A percentile compares a stretch with the other conserved stretches of the same genome.
Evolutionary conservation across 2,113 vertebrate genomes (phyloP).

Genomic region (Pholis gunnellus): DNA sequence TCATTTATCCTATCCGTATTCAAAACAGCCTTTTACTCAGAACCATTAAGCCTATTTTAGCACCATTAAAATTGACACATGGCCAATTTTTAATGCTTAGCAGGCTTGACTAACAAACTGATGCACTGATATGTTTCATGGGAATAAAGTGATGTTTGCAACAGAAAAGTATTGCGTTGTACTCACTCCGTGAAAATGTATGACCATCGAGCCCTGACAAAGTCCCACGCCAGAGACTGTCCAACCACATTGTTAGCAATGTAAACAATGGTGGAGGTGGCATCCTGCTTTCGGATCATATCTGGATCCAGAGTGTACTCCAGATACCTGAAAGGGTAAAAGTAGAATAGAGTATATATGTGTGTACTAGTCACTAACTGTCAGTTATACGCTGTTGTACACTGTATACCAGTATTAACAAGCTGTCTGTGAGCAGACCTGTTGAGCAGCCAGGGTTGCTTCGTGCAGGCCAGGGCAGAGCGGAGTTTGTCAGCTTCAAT

Average conservation of each 20-base stretch:
- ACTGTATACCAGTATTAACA: not conserved
- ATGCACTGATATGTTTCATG: not conserved
- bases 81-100: not conserved
- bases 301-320: conserved; percentile 84
- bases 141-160: not conserved
- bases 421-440: conserved; percentile 77
- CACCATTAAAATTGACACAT: not conserved
- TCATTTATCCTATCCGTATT: not conserved
- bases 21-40: not conserved
- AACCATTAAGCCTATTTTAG: not conserved
- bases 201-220: conserved; percentile 87
- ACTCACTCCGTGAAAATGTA: conserved; percentile 90
- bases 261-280: conserved; percentile 89
- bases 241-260: conserved; percentile 89
- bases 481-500: conserved; percentile 91
- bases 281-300: conserved; percentile 91
- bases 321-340: conserved; percentile 86
- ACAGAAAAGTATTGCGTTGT: not conserved
- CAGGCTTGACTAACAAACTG: not conserved
- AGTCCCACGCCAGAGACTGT: conserved; percentile 93
- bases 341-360: not conserved
- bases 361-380: not conserved
- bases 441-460: conserved; percentile 88
- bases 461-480: conserved; percentile 87
- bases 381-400: not conserved